phyloP scores from a whole-genome alignment of 2,797 vertebrate genomes.

The Phrynocephalus vlangalii region DNA sequence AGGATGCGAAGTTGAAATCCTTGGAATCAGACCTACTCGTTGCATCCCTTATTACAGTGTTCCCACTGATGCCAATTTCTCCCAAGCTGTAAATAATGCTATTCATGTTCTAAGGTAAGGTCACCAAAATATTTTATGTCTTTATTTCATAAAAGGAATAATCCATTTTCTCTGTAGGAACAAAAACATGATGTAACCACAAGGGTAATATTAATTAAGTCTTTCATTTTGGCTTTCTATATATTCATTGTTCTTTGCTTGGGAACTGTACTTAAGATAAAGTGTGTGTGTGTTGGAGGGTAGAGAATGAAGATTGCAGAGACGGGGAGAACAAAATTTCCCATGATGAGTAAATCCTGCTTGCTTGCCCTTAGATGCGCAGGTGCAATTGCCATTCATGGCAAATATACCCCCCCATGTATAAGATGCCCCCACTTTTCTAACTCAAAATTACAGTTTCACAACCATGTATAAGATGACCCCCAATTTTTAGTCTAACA shows the following conservation, averaged over 20 bases:
- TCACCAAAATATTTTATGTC: not conserved
- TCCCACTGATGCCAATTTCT: conserved; percentile 86
- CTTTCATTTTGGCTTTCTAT: not conserved
- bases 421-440: no score
- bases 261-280: not conserved
- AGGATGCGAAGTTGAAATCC: conserved; percentile 96
- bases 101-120: conserved; percentile 85
- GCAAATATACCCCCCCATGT: no score
- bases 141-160: not conserved
- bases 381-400: no score
- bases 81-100: conserved; percentile 82
- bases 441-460: no score
- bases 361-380: not conserved
- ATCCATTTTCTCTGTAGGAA: not conserved
- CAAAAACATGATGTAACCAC: not conserved
- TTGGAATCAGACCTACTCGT: conserved; percentile 86
- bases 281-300: no score
- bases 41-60: conserved; percentile 88
- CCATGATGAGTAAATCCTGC: no score
- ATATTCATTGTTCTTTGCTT: not conserved
- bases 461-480: no score
- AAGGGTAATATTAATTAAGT: not conserved
- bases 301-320: no score
- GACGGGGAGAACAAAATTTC: not conserved
- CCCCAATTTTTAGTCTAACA: no score